Evolutionary conservation across 2,113 vertebrate genomes (phyloP).

Genomic region (Seriola quinqueradiata): DNA sequence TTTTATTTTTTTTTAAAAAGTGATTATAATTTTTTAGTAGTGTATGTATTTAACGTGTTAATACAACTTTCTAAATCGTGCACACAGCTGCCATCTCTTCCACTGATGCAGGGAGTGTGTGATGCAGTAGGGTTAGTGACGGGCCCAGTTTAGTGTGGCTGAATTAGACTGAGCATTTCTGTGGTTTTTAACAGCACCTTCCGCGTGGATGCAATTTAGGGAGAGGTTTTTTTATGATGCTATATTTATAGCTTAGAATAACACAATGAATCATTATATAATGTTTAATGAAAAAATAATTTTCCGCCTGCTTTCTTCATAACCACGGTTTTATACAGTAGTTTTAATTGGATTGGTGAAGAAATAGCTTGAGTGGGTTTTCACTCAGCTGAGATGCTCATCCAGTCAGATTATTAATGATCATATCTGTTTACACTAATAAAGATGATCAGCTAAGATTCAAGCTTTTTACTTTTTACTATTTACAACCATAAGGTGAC

Average conservation of each 20-base stretch:
- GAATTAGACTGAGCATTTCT: slow-evolving; percentile 13
- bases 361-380: not conserved
- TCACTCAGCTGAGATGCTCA: not conserved
- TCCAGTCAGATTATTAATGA: slow-evolving; percentile 5
- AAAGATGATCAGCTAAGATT: slow-evolving; percentile 8
- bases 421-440: slow-evolving; percentile 12
- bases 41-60: not conserved
- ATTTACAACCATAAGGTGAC: not conserved
- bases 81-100: not conserved
- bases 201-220: not conserved
- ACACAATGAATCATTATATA: not conserved
- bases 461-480: not conserved
- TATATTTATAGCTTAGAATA: not conserved
- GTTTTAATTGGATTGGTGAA: not conserved
- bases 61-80: not conserved
- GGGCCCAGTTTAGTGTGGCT: slow-evolving; percentile 20
- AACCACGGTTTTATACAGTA: not conserved
- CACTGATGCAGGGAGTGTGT: not conserved
- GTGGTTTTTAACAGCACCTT: slow-evolving; percentile 29
- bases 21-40: not conserved
- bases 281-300: not conserved
- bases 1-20: not conserved
- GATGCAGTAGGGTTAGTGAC: slow-evolving; percentile 6
- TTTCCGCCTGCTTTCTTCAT: not conserved
- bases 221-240: not conserved